A percentile compares a stretch with the other conserved stretches of the same genome.
These are phyloP conservation scores for Liparis tanakae DNA, from an alignment of 2,797 vertebrate species.

Conservation along the genomic window DNA sequence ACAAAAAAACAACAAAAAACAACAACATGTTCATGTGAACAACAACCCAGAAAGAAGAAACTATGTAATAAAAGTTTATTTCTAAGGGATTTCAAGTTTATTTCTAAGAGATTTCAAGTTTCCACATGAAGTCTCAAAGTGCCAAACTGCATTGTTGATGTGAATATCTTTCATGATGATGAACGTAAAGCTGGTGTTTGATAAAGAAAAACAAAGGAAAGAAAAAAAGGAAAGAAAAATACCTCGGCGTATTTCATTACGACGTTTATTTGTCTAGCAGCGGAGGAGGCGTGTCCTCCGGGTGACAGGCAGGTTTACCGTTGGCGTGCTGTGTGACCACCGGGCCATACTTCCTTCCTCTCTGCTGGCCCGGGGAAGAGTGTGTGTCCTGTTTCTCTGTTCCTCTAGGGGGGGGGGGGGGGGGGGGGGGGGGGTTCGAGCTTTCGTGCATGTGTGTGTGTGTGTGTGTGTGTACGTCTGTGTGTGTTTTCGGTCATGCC, in stretches of 20 bases:
- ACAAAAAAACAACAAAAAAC: neutral
- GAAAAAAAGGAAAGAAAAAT: constrained; percentile 17
- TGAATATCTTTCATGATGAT: constrained; percentile 15
- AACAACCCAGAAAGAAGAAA: neutral
- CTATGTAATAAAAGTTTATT: neutral
- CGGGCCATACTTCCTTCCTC: constrained; percentile 81
- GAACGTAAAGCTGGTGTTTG: constrained; percentile 24
- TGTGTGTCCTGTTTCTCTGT: constrained; percentile 74
- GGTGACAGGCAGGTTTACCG: constrained; percentile 65
- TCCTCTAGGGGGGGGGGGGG: constrained; percentile 51
- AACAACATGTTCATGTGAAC: neutral
- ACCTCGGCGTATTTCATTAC: constrained; percentile 12
- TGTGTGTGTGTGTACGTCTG: constrained; percentile 1
- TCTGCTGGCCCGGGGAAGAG: constrained; percentile 70
- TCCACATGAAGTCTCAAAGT: constrained; percentile 1
- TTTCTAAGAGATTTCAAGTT: constrained; percentile 11
- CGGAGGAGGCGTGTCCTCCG: constrained; percentile 29
- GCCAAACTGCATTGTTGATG: neutral
- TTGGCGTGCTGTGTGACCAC: constrained; percentile 71
- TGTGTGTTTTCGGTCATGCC: constrained; percentile 65
- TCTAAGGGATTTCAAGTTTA: constrained; percentile 9
- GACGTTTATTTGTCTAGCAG: constrained; percentile 14
- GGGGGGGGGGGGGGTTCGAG: constrained; percentile 40
- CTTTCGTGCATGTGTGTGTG: constrained; percentile 2
- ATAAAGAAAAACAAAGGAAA: too few relatives aligned